Base-by-base conservation (phyloP, 2,113 vertebrate species). In the Strix aluco region DNA sequence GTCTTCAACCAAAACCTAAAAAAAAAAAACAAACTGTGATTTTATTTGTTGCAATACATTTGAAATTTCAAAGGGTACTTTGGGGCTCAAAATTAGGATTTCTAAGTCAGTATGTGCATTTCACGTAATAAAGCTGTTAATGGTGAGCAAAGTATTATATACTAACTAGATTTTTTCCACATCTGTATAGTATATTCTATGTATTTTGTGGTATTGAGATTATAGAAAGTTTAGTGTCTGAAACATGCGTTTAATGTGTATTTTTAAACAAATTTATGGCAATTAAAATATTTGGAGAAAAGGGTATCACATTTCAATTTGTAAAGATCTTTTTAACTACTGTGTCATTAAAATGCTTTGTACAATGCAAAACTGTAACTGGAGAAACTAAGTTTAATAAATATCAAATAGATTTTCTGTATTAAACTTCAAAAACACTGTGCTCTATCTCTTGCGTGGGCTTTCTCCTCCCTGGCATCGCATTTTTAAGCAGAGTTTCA, bases 181-280 rank as follows among this genome's bases (percentile, higher is more conserved):
- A 99, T 99, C 99, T 99, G 99, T 99, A 99, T 98, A 99, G 98
- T 99, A 99, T 99, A 99, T 99, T 99, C 99, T 99, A 99, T 99
- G 99, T 99, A 99, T 99, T 99, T 99, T 99, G 99, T 99, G 98
- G 99, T 99, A 99, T 99, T 99, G 99, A 99, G 98, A 99, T 99
- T 99, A 99, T 99, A 99, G 98, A 98, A 98, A 98, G 98, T 98
- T 98, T 98, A 98, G 97, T 98, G 98, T 98, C 98, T 91, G 97
- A 98, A 98, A 98, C 98, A 98, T 98, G 98, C 97, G 98, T 98
- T 98, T 98, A 98, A 98, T 98, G 98, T 98, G 98, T 98, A 98
- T 99, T 99, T 99, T 98, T 98, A 98, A 98, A 98, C 98, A 98
- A 98, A 98, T 98, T 98, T 98, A 98, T 98, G 98, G 98, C 98